Base-by-base conservation (phyloP, 2,797 vertebrate species). In the Labeo calbasu region DNA sequence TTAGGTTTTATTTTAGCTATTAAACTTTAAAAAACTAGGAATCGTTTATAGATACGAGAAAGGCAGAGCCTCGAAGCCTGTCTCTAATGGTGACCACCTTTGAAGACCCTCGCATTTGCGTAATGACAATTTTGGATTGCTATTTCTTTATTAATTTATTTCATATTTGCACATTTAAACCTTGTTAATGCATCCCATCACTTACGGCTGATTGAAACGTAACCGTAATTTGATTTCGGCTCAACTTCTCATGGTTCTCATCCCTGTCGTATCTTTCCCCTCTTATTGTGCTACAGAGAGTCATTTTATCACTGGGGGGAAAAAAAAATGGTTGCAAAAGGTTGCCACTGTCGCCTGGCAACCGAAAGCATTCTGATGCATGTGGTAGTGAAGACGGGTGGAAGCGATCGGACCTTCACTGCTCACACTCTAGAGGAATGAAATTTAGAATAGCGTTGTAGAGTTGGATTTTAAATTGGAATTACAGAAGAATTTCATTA, bases 311-410 rank as follows among this genome's bases (percentile, higher is more conserved):
- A 65, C 40, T 40, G 36, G 2, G 21, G 4, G 9, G 23, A 23
- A 61, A 11, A 25, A n/a, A 23, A 72, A 2, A 43, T n/a, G n/a
- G n/a, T n/a, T n/a, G n/a, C n/a, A 77, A 77, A 63, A 15, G 1
- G 32, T 65, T 50, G 23, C 40, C 23, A 40, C 40, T 66, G 85
- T 84, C 80, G 85, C 85, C 28, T 81, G 83, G 86, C 82, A 89
- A 89, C 83, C 17, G 40, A 78, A 75, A 77, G 21, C 57, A 51
- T 75, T 82, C 13, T 5, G 57, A 65, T 50, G 55, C 61, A 5
- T 66, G 59, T 66, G 10, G 5, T 32, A 43, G 28, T 57, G 50
- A 70, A 70, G n/a, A 40, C 0, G 0, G 11, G 28, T 5, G 17
- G 36, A 70, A 71, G 51, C 59, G 53, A 59, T 59, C 10, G 1